These are phyloP conservation scores for Bradysia coprophila DNA, from an alignment of 1,140 invertebrate species.

Conservation along the genomic window DNA sequence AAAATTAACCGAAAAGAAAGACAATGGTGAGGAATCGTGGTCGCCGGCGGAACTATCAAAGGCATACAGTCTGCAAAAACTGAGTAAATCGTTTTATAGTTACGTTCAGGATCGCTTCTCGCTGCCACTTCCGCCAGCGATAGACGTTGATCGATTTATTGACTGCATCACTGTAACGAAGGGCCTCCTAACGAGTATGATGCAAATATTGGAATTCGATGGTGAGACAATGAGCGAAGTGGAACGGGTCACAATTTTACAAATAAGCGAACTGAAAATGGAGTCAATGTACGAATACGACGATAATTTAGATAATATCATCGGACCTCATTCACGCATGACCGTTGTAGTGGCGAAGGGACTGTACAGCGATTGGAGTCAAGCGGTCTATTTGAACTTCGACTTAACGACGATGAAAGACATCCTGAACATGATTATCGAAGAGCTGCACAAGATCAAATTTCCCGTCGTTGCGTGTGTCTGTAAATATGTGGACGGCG, in stretches of 20 bases:
- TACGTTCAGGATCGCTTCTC: background rate
- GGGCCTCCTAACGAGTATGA: background rate
- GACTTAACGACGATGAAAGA: conserved; percentile 16
- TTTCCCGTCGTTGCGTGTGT: conserved; percentile 16
- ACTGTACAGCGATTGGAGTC: conserved; percentile 19
- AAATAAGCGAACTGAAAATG: conserved; percentile 17
- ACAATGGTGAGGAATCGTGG: background rate
- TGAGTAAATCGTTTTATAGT: background rate
- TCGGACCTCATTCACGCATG: conserved; percentile 17
- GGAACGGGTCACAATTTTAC: conserved; percentile 12
- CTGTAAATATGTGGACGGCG: conserved; percentile 14
- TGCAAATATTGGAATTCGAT: background rate
- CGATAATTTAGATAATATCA: conserved; percentile 12
- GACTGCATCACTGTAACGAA: background rate
- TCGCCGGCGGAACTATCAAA: background rate
- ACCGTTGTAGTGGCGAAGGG: conserved; percentile 17
- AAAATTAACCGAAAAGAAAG: background rate
- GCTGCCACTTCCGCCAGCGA: background rate
- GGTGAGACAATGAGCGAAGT: conserved; percentile 3
- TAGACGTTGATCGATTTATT: background rate
- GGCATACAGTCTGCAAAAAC: background rate
- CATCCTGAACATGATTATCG: conserved; percentile 12
- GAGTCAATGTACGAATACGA: conserved; percentile 17
- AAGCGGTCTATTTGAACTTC: conserved; percentile 18
- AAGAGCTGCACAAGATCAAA: conserved; percentile 10